These are phyloP conservation scores for Drosophila leonis DNA, from an alignment of 2,888 invertebrate species.

Conservation along the genomic window DNA sequence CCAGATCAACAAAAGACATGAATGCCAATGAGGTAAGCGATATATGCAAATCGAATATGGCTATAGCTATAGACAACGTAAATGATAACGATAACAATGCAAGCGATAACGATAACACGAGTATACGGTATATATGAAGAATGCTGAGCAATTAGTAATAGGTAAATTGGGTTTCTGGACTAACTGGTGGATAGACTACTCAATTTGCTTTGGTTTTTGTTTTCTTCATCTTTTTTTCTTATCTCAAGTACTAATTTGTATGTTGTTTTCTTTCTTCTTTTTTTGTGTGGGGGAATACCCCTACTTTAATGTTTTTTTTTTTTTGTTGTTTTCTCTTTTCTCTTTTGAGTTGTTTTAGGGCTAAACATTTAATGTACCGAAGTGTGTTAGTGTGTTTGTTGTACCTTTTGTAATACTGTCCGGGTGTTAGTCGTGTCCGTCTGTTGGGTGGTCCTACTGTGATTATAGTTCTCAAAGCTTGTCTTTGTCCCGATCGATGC, in stretches of 20 bases:
- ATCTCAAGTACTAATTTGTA: not conserved
- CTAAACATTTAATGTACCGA: constrained; percentile 15
- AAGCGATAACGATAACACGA: not conserved
- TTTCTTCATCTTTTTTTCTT: constrained; percentile 21
- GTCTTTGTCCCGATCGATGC: constrained; percentile 85
- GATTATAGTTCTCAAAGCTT: constrained; percentile 85
- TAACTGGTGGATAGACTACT: constrained; percentile 31
- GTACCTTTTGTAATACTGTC: constrained; percentile 64
- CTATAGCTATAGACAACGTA: not conserved
- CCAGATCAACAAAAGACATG: not conserved
- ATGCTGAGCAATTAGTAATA: not conserved
- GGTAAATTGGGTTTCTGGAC: constrained; percentile 16
- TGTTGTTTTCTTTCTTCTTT: constrained; percentile 6
- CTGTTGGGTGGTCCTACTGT: constrained; percentile 21
- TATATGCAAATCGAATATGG: not conserved
- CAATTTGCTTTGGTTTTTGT: not conserved
- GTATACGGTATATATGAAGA: not conserved
- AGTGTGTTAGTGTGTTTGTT: constrained; percentile 34
- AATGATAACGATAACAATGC: not conserved
- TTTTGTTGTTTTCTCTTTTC: not conserved
- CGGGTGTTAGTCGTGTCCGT: constrained; percentile 44
- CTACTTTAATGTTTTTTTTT: not conserved
- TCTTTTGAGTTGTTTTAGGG: not conserved
- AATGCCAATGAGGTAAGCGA: not conserved
- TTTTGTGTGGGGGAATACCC: not conserved